Conservation (phyloP, 2,888 invertebrate species). For the Oxystoma pomonae region DNA sequence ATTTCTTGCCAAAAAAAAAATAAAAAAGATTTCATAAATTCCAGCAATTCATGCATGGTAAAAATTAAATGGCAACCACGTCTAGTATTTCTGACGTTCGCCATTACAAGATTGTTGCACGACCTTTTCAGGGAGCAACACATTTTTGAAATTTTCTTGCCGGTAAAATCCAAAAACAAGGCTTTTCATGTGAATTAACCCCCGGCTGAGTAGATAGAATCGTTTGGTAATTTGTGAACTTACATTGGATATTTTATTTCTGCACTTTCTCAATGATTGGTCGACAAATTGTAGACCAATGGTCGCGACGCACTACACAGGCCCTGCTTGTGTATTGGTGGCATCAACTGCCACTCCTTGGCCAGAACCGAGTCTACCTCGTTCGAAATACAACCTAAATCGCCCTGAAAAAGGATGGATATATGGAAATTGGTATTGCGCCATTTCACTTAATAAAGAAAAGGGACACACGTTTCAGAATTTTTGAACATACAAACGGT, state of each 20-base stretch:
- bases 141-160: background rate
- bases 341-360: conserved; percentile 65
- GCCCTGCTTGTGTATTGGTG: conserved; percentile 70
- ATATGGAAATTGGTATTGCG: background rate
- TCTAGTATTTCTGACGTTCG: background rate
- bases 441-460: background rate
- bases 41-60: no score
- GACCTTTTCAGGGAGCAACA: background rate
- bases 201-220: conserved; percentile 41
- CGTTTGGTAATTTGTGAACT: conserved; percentile 67
- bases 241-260: conserved; percentile 68
- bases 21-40: no score
- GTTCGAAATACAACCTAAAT: background rate
- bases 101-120: background rate
- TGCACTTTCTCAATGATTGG: conserved; percentile 86
- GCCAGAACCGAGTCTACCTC: conserved; percentile 27
- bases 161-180: background rate
- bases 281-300: conserved; percentile 79
- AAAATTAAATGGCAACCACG: background rate
- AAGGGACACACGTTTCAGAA: background rate
- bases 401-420: background rate
- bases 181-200: conserved; percentile 27
- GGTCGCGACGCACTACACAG: conserved; percentile 68
- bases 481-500: conserved; percentile 36
- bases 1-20: no score